Evolutionary conservation across 2,888 invertebrate genomes (phyloP).

Genomic region (Cosmia trapezina): DNA sequence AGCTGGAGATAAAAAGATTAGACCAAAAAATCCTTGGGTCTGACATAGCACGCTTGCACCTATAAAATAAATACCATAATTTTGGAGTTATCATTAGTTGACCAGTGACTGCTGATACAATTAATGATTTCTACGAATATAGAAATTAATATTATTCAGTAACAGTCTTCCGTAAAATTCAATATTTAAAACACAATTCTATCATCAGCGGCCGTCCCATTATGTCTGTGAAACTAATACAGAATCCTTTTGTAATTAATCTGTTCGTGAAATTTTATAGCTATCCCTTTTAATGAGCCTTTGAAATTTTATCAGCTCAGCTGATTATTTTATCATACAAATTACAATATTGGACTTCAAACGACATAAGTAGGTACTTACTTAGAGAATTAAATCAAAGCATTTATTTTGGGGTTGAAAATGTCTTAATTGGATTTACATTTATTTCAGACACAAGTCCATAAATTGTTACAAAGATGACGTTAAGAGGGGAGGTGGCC

Average conservation of each 20-base stretch:
- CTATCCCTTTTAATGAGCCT: slow-evolving; percentile 20
- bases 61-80: too few species aligned
- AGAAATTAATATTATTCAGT: not conserved
- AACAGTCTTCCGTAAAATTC: not conserved
- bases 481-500: too few species aligned
- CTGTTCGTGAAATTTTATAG: not conserved
- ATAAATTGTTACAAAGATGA: too few species aligned
- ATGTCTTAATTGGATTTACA: not conserved
- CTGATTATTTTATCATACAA: not conserved
- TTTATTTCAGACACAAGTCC: too few species aligned
- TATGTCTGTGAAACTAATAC: slow-evolving; percentile 5
- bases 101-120: not conserved
- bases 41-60: too few species aligned
- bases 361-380: not conserved
- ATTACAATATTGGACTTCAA: slow-evolving; percentile 13
- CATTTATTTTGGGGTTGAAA: not conserved
- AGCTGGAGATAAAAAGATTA: too few species aligned
- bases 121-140: not conserved
- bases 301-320: slow-evolving; percentile 6
- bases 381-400: not conserved
- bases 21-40: too few species aligned
- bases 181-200: not conserved
- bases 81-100: too few species aligned
- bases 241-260: not conserved
- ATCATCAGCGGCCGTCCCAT: not conserved